Evolutionary conservation across 64 coral and sea anemone species (phyloP), one percentile per base, ranked within the genome.

Genomic region (Astreopora myriophthalma): DNA sequence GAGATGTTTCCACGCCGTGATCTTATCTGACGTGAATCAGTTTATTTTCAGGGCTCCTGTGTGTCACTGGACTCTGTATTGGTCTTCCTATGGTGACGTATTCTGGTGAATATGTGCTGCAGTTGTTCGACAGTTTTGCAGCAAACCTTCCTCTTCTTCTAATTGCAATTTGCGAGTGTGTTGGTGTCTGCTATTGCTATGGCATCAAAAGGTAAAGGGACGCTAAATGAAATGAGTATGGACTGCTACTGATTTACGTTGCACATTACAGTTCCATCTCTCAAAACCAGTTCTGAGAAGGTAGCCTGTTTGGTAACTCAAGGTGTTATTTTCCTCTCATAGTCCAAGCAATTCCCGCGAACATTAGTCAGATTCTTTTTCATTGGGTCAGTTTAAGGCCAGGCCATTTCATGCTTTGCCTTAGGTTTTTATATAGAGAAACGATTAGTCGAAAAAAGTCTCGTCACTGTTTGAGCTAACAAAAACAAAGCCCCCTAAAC

Each of bases 81-180:
- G 96, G 96, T 13, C 79, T 98, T 34, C 69, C 88, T 9, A 98
- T 98, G 96, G 92, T 98, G 0, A 94, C 89, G 46, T 88, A 88
- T 71, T 69, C 86, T 23, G 96, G 96, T 34, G 93, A 94, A 32
- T 98, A 98, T 26, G 86, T 98, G 0, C 78, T 98, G 13, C 96
- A 98, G 57, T 65, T 98, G 85, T 98, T 98, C 51, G 96, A 98
- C 64, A 98, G 89, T 32, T 98, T 98, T 67, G 90, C 92, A 51
- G 96, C 61, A 36, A 98, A 98, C 70, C 69, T 98, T 32, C 92
- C 96, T 71, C 85, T 98, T 42, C 87, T 98, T 19, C 55, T 88
- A n/a, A 94, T 94, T 65, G 96, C 96, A 60, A 92, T 98, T 35
- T 85, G 86, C 68, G 96, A 98, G 48, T 98, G 93, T 89, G 48